Base-by-base conservation (phyloP, 2,113 vertebrate genomes). In the Tetrao urogallus region DNA sequence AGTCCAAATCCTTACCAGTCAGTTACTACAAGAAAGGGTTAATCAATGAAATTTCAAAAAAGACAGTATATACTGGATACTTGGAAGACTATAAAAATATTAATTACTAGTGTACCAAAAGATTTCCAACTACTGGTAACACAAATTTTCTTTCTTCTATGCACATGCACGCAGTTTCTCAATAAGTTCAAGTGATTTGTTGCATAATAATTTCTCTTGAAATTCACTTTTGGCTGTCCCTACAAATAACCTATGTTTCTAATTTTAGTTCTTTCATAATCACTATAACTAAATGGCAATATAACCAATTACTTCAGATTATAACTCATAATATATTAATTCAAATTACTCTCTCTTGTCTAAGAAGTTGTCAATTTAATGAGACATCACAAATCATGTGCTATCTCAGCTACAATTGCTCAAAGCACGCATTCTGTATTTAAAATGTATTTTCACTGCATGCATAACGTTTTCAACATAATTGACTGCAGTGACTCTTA, bases 311-410 rank as follows among this genome's bases (percentile, higher is more conserved):
- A 42, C 36, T 82, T 88, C 43, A 52, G 36, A 82, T 89, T 84
- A 73, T 25, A 94, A 70, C 20, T 12, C 38, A 57, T 50, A 61
- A 65, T 19, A 25, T 69, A 72, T 80, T 75, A 79, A 82, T 85
- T 95, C 40, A 94, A n/a, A 82, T 73, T 67, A 11, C 18, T 82
- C 65, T 78, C 3, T 63, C 54, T 45, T 75, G 27, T 86, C 79
- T 67, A 54, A 88, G 82, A 66, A 58, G 45, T 32, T 95, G 83
- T 85, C 74, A 82, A 0, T 85, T 93, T 94, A 91, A 86, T 91
- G 79, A 93, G 56, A 91, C 54, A 78, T 84, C 65, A 86, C 82
- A 89, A 93, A 89, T 70, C 58, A 65, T 58, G 8, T 76, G 27
- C 45, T 82, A 54, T 77, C 65, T 70, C 19, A 43, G 19, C 79